These are phyloP conservation scores for Macrobrachium nipponense DNA, from an alignment of 1,140 invertebrate genomes.

Conservation along the genomic window DNA sequence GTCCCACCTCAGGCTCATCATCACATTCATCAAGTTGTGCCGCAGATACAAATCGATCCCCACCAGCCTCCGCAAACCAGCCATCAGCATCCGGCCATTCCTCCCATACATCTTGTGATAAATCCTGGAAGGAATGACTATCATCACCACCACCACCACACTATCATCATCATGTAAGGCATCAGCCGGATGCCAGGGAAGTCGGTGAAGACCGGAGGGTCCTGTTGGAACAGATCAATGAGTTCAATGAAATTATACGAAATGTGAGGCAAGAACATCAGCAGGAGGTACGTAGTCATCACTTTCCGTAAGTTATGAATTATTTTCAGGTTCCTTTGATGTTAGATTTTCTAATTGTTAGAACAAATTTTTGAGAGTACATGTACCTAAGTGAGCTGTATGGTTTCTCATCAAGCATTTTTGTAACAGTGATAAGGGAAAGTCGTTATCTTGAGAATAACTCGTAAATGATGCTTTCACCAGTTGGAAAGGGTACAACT, in stretches of 20 bases:
- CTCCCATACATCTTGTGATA: background rate
- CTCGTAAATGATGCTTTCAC: too few species aligned
- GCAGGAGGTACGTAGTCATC: too few species aligned
- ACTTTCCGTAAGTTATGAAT: too few species aligned
- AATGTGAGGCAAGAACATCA: background rate
- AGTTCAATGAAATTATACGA: conserved; percentile 3
- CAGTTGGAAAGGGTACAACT: too few species aligned
- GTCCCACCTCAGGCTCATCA: background rate
- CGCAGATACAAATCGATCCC: background rate
- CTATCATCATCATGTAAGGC: background rate
- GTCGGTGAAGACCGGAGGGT: background rate
- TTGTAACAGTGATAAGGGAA: too few species aligned
- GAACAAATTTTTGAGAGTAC: too few species aligned
- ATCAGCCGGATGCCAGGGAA: background rate
- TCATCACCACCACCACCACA: background rate
- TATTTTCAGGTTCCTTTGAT: too few species aligned
- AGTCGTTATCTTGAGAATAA: too few species aligned
- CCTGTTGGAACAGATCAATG: conserved; percentile 1
- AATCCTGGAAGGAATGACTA: too few species aligned
- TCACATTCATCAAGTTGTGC: background rate
- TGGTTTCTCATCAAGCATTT: too few species aligned
- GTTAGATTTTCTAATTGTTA: too few species aligned
- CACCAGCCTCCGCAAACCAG: background rate
- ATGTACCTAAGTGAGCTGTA: too few species aligned
- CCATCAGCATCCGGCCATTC: background rate